Evolutionary conservation across 2,113 vertebrate species (phyloP), one percentile per base, ranked within the genome.

Genomic region (Alexandromys fortis): DNA sequence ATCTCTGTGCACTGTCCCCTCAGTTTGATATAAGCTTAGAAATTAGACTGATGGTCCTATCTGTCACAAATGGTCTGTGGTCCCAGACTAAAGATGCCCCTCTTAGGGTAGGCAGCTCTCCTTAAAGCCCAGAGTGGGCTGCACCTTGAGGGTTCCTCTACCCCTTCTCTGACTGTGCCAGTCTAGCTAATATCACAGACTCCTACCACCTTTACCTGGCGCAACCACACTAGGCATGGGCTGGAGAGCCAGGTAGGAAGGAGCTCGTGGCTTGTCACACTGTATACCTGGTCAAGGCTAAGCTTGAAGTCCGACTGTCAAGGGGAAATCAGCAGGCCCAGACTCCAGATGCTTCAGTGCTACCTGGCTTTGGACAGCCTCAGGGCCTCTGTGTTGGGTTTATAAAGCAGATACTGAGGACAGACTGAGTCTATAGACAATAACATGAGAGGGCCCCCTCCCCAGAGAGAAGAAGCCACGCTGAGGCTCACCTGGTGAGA

Each of bases 361-460:
- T 38, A 6, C 3, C 7, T 26, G 38, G 12, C 87, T 73, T 89
- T 8, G 4, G 22, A 33, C 22, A 35, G 38, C 65, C 1, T 16
- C 9, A 2, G 11, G 79, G 82, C 65, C 70, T 96, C 83, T 89
- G 78, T 87, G 24, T 95, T 95, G 85, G 19, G 24, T 76, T 75
- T 90, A 68, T 55, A 45, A 38, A 86, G 38, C n/a, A 61, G 75
- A 85, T 21, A 72, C 28, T 61, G 5, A 13, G 55, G 70, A 61
- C 16, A 70, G 86, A 65, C 7, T n/a, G 75, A 85, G 83, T 42
- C 89, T 81, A 24, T 24, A 26, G 21, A 79, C 33, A n/a, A 42
- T 67, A 82, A 38, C 45, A 67, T 35, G 49, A 8, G 52, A 79
- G 33, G 35, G 49, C 55, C 6, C 35, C 12, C 12, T 13, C 11